These are phyloP conservation scores for Nephila pilipes DNA, from an alignment of 1,140 invertebrate genomes.

Conservation along the genomic window DNA sequence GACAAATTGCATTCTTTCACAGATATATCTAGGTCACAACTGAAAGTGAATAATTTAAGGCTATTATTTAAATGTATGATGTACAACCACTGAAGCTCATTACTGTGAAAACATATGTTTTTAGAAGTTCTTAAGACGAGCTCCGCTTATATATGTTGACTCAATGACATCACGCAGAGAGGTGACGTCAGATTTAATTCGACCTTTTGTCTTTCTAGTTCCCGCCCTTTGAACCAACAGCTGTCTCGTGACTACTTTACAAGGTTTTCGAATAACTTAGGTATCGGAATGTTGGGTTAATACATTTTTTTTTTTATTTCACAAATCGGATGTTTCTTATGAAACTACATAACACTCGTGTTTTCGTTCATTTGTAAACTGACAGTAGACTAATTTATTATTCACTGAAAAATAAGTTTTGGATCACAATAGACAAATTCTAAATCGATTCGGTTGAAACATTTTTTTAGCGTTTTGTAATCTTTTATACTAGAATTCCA, in stretches of 20 bases:
- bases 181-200: conserved; percentile 9
- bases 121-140: background rate
- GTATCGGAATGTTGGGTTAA: background rate
- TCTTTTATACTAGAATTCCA: no score
- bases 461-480: no score
- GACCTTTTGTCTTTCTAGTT: background rate
- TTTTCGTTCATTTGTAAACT: background rate
- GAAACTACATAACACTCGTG: background rate
- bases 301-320: background rate
- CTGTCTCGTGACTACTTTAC: background rate
- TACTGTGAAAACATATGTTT: conserved; percentile 25
- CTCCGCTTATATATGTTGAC: background rate
- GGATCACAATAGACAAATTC: no score
- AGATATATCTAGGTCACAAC: conserved; percentile 32
- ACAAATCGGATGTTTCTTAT: background rate
- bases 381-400: background rate
- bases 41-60: conserved; percentile 42
- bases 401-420: background rate
- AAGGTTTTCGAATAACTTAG: background rate
- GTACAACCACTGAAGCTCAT: background rate
- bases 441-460: no score
- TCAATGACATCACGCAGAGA: conserved; percentile 20
- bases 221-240: conserved; percentile 26
- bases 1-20: conserved; percentile 9
- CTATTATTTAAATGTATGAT: conserved; percentile 20